Evolutionary conservation across 2,888 invertebrate species (phyloP).

Genomic region (Plebejus argus): DNA sequence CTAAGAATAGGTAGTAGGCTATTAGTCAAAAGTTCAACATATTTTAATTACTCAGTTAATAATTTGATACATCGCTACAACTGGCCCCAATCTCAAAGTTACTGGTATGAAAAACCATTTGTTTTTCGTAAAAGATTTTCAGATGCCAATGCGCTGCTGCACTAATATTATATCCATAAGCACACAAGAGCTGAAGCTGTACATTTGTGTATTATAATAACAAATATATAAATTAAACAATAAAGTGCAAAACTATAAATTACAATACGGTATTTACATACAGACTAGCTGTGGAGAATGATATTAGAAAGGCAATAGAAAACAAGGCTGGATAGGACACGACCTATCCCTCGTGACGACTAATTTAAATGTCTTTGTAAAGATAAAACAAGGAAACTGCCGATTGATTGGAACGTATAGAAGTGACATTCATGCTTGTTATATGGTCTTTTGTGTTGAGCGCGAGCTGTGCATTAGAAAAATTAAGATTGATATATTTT

Average conservation of each 20-base stretch:
- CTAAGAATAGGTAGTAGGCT: background rate
- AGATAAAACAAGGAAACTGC: conserved; percentile 19
- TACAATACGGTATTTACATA: conserved; percentile 45
- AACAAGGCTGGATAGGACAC: conserved; percentile 52
- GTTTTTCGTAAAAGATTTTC: background rate
- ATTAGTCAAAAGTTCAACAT: background rate
- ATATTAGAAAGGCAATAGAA: conserved; percentile 46
- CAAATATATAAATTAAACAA: conserved; percentile 31
- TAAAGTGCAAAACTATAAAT: conserved; percentile 43
- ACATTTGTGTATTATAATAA: background rate
- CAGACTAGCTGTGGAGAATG: conserved; percentile 48
- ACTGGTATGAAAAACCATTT: background rate
- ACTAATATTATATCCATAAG: background rate
- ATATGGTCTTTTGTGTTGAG: conserved; percentile 18
- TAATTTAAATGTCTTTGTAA: conserved; percentile 41
- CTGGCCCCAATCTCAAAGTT: background rate
- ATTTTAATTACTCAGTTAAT: background rate
- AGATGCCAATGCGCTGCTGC: background rate
- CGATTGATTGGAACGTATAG: conserved; percentile 39
- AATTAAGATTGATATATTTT: conserved; percentile 22
- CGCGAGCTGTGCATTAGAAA: conserved; percentile 16
- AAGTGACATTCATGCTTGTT: conserved; percentile 41
- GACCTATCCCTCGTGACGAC: conserved; percentile 49
- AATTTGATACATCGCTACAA: background rate
- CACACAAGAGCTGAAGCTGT: background rate